A percentile compares a stretch with the other conserved stretches of the same genome.
Conservation (phyloP, 2,888 invertebrate genomes). For the Drosophila nigritarsus region DNA sequence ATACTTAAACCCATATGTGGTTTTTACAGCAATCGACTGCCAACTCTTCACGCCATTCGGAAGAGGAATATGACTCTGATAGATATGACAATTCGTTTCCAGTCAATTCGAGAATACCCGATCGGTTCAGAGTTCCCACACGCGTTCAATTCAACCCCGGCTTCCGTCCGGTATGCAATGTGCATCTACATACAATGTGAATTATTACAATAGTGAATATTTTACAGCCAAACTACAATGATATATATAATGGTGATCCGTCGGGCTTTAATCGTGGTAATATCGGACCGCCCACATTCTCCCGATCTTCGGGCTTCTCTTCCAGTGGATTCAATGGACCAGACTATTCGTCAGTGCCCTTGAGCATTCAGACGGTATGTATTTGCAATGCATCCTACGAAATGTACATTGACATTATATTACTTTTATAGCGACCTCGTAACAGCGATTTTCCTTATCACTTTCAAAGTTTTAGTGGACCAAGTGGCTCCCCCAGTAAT, state of each 20-base stretch:
- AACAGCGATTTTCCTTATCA: background rate
- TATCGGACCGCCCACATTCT: background rate
- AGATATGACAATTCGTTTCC: background rate
- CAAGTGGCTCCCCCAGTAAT: slow-evolving; percentile 25
- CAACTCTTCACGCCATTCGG: background rate
- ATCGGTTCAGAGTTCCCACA: background rate
- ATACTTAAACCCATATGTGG: background rate
- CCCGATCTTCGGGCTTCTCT: background rate
- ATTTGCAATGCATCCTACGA: no score
- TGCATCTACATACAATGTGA: background rate
- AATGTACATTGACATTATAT: background rate
- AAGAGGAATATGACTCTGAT: slow-evolving; percentile 2
- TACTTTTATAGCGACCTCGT: background rate
- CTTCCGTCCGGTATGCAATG: slow-evolving; percentile 15
- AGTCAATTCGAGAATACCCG: background rate
- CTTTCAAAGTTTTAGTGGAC: background rate
- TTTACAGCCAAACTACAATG: background rate
- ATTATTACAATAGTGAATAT: background rate
- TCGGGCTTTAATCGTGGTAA: background rate
- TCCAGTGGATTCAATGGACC: background rate
- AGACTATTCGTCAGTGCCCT: background rate
- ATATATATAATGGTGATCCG: background rate
- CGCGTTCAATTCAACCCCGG: background rate
- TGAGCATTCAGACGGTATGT: slow-evolving; percentile 22
- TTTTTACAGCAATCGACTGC: slow-evolving; percentile 4